These are phyloP conservation scores for Chromis chromis DNA, from an alignment of 2,797 vertebrate genomes.

Conservation along the genomic window DNA sequence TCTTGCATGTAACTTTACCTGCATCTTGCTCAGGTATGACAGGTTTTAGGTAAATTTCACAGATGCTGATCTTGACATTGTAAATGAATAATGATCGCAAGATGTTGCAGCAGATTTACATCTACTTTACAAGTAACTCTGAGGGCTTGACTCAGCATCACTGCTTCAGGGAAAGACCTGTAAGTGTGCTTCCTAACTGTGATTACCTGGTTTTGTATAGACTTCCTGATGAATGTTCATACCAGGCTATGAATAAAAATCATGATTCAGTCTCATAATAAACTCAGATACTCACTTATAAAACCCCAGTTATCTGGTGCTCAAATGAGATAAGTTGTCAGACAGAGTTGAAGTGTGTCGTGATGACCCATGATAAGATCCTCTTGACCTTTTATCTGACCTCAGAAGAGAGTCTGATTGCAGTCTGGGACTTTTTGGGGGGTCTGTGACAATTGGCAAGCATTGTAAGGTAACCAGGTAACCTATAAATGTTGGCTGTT, in stretches of 20 bases:
- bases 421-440: not conserved
- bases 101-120: not conserved
- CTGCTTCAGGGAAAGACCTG: not conserved
- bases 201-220: too few relatives aligned
- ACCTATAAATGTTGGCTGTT: not conserved
- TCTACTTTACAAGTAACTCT: constrained; percentile 6
- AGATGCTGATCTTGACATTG: constrained; percentile 9
- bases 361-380: constrained; percentile 64
- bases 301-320: constrained; percentile 50
- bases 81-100: constrained; percentile 1
- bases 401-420: constrained; percentile 50
- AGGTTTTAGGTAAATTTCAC: constrained; percentile 20
- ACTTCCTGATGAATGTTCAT: too few relatives aligned
- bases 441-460: not conserved
- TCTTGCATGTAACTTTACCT: constrained; percentile 23
- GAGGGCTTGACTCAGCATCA: constrained; percentile 1
- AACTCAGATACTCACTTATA: not conserved
- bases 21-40: not conserved
- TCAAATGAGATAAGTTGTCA: constrained; percentile 42
- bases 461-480: not conserved
- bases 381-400: constrained; percentile 68
- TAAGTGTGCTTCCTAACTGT: not conserved
- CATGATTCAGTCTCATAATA: not conserved
- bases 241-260: constrained; percentile 4
- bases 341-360: constrained; percentile 72